Base-by-base conservation (phyloP, 2,797 vertebrate species). In the Okamejei kenojei region DNA sequence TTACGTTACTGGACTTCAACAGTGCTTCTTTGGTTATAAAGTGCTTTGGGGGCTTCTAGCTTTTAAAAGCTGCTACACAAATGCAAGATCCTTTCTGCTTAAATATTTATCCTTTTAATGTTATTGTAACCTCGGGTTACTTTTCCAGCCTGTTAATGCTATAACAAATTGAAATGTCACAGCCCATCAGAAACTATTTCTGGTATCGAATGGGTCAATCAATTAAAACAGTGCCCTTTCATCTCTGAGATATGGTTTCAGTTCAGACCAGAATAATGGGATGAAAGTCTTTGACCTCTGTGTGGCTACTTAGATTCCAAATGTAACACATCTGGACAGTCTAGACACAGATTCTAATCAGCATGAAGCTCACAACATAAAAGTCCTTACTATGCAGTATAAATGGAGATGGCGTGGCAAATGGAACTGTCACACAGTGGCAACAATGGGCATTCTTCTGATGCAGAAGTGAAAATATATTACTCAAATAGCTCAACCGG, bases 1-100 rank as follows among this genome's bases (percentile, higher is more conserved):
- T 58, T 84, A 84, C 76, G 35, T 78, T 78, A 78, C 82, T 32
- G 32, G 54, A 86, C 82, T 65, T 86, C 82, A 54, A 82, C 23
- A 82, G 45, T 58, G 32, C 29, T 78, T 35, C 11, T 4, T 78
- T 32, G 54, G 81, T 26, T 58, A 10, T 32, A 32, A 86, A 17
- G 13, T 63, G 61, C 17, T 13, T 65, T 17, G 82, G 58, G 13
- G 6, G 15, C 13, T 15, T 32, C 63, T 29, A 61, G 29, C 29
- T 63, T 65, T 1, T 32, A 29, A 65, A 86, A 65, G 1, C 29
- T 1, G n/a, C 29, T 19, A 63, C 15, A n/a, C 32, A 65, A 86
- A 86, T 19, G 82, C 8, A 84, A 84, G 23, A 38, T 26, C 29
- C 58, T 81, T n/a, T 84, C n/a, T 26, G 58, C 13, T 84, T 54